Evolutionary conservation across 2,797 vertebrate species (phyloP).

Genomic region (Sebastes itinus): DNA sequence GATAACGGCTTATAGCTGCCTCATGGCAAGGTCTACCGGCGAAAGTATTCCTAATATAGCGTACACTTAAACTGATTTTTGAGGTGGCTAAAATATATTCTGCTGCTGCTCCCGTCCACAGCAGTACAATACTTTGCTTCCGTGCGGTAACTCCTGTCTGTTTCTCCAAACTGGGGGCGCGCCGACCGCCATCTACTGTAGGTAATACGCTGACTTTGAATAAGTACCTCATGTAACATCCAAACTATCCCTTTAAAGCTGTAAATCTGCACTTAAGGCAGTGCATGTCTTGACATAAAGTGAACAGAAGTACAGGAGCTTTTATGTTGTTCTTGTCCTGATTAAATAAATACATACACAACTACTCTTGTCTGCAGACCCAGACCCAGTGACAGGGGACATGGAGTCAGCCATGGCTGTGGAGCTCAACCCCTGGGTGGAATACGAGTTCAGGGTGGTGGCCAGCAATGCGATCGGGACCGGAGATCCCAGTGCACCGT

Average conservation of each 20-base stretch:
- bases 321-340: not conserved
- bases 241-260: not conserved
- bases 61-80: too few relatives aligned
- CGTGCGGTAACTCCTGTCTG: too few relatives aligned
- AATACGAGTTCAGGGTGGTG: conserved; percentile 97
- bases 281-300: not conserved
- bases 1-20: too few relatives aligned
- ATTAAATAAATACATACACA: conserved; percentile 12
- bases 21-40: too few relatives aligned
- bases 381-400: conserved; percentile 92
- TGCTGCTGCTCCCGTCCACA: too few relatives aligned
- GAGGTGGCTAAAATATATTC: too few relatives aligned
- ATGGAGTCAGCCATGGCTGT: conserved; percentile 97
- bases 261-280: not conserved
- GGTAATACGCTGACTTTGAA: too few relatives aligned
- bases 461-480: conserved; percentile 95
- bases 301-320: not conserved
- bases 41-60: too few relatives aligned
- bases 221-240: too few relatives aligned
- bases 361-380: conserved; percentile 80
- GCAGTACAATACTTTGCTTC: too few relatives aligned
- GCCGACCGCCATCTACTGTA: too few relatives aligned
- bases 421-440: conserved; percentile 96
- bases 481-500: conserved; percentile 93
- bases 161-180: too few relatives aligned